Percentiles rank a stretch among this genome's conserved stretches.
Evolutionary conservation across 92 coral and sea anemone species (phyloP).

Genomic region (Porites rus): DNA sequence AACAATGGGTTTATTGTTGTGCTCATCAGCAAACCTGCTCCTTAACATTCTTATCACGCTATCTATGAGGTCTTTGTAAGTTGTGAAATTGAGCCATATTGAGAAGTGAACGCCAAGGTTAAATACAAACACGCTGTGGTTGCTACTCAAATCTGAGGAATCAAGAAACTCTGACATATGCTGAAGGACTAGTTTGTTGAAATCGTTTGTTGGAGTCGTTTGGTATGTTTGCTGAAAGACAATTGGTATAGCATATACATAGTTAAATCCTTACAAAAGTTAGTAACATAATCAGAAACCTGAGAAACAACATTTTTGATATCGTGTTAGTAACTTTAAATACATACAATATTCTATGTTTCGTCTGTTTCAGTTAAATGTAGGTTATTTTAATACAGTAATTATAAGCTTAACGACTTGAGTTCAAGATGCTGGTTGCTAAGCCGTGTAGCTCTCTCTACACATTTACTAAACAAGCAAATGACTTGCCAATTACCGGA

Average conservation of each 20-base stretch:
- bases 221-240: constrained; percentile 50
- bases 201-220: constrained; percentile 59
- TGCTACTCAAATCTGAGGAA: constrained; percentile 44
- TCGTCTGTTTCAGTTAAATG: too few species aligned
- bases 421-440: too few species aligned
- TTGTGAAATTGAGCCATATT: constrained; percentile 58
- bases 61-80: constrained; percentile 52
- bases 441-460: too few species aligned
- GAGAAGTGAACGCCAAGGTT: constrained; percentile 73
- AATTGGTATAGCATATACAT: too few species aligned
- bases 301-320: too few species aligned
- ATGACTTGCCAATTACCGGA: too few species aligned
- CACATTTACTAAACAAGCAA: too few species aligned
- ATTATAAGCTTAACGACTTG: too few species aligned
- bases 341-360: too few species aligned
- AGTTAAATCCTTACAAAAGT: neutral
- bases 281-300: too few species aligned
- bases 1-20: constrained; percentile 22
- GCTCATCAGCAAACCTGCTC: neutral
- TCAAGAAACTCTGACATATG: constrained; percentile 43
- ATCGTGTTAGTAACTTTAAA: too few species aligned
- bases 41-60: constrained; percentile 43
- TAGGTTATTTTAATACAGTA: too few species aligned
- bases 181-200: constrained; percentile 40
- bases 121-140: constrained; percentile 57